A percentile compares a stretch with the other conserved stretches of the same genome.
Conservation (phyloP, 2,797 vertebrate species). For the Thaleichthys pacificus region DNA sequence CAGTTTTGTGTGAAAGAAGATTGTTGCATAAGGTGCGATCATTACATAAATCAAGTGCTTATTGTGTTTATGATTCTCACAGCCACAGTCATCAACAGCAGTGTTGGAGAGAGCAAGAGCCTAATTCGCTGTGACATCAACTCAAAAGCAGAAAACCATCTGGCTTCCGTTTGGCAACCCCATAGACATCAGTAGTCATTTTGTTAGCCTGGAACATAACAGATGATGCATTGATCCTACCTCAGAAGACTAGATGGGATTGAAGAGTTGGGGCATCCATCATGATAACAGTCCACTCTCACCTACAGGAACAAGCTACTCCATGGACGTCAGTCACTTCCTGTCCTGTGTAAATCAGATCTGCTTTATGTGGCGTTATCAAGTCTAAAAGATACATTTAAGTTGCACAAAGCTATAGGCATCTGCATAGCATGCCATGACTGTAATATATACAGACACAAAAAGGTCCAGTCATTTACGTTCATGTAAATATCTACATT, state of each 20-base stretch:
- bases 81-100: conserved; percentile 56
- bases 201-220: conserved; percentile 69
- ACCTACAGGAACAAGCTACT: conserved; percentile 48
- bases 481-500: no score
- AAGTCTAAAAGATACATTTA: neutral
- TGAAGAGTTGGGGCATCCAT: conserved; percentile 62
- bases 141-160: conserved; percentile 49
- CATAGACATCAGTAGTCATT: conserved; percentile 60
- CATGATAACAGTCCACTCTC: conserved; percentile 70
- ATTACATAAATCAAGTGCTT: conserved; percentile 48
- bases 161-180: conserved; percentile 60
- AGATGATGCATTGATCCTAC: conserved; percentile 68
- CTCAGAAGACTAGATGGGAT: conserved; percentile 44
- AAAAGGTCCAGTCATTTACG: no score
- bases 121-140: conserved; percentile 66
- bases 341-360: conserved; percentile 48
- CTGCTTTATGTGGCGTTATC: neutral
- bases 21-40: conserved; percentile 18
- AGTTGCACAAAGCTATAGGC: no score
- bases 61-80: conserved; percentile 50
- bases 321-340: conserved; percentile 62
- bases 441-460: no score
- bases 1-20: neutral
- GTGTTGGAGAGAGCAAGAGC: conserved; percentile 56
- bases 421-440: neutral